Base-by-base conservation (phyloP, 2,113 vertebrate species). In the Telmatochromis sp. region DNA sequence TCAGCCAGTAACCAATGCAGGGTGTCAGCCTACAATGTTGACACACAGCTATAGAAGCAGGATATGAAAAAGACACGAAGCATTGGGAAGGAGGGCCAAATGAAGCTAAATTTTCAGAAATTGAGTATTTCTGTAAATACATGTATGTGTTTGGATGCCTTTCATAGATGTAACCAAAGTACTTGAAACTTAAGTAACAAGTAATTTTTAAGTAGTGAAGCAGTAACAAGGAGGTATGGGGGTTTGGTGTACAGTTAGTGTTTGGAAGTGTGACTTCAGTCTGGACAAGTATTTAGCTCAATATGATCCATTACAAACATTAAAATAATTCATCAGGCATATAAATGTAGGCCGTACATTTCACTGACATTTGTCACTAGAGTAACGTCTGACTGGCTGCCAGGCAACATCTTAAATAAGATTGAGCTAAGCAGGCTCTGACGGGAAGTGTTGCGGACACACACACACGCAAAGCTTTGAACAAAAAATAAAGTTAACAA, bases 11-110 rank as follows among this genome's bases (percentile, higher is more conserved):
- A 93, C 86, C 40, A 81, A 89, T 28, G 55, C 87, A 90, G 83
- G 90, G 81, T 65, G 83, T 81, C 80, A 83, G 84, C 53, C 85
- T 87, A 81, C 88, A 91, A 91, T 89, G 91, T 90, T 88, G 89
- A 93, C 88, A 90, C 83, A 84, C 47, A 86, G 40, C 79, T 82
- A 88, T 40, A 80, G 58, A 89, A 82, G 79, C 14, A 55, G 54
- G 83, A 65, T 82, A 57, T 50, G 33, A 87, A 80, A 73, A 85
- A 82, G 54, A 78, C 28, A 83, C n/a, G 37, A 88, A 33, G 21
- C 47, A 42, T 57, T 26, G 35, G 14, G 23, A 12, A 23, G 33
- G 4, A 15, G 5, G 47, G 37, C 17, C 19, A 35, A 19, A 14
- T 7, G 23, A 15, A 58, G 14, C 21, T 10, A 17, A 79, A 65